Conservation (phyloP, 37 sponge, comb jelly and placozoan species). For the Amphimedon queenslandica region DNA sequence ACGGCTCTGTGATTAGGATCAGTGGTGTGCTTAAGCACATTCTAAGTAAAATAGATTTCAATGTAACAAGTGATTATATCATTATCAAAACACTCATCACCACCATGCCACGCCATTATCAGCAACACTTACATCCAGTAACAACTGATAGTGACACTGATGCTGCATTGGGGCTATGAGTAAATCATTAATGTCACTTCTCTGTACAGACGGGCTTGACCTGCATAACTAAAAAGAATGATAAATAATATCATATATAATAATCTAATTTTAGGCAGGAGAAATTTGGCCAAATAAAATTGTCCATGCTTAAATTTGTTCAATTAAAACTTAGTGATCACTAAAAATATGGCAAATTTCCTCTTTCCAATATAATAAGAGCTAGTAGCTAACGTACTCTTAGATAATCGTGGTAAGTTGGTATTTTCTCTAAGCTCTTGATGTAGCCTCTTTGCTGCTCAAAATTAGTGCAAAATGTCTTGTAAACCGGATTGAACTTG, state of each 20-base stretch:
- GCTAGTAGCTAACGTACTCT: background rate
- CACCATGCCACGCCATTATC: background rate
- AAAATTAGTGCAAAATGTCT: conserved; percentile 51
- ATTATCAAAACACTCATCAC: too few species aligned
- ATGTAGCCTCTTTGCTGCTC: conserved; percentile 45
- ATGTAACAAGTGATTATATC: too few species aligned
- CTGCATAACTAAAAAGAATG: conserved; percentile 20
- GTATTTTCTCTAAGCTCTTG: conserved; percentile 20
- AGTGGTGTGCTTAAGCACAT: conserved; percentile 31
- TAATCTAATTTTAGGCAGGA: too few species aligned
- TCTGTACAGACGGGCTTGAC: conserved; percentile 9
- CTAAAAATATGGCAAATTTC: too few species aligned
- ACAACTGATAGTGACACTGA: conserved; percentile 46
- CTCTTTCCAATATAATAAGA: background rate
- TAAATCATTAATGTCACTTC: conserved; percentile 27
- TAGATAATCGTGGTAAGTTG: conserved; percentile 28
- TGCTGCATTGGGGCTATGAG: conserved; percentile 60
- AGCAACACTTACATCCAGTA: conserved; percentile 26
- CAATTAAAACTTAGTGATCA: too few species aligned
- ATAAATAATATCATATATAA: too few species aligned
- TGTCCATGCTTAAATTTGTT: too few species aligned
- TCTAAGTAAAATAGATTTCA: conserved; percentile 12
- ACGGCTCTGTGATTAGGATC: conserved; percentile 23
- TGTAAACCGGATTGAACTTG: conserved; percentile 60
- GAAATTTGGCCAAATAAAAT: too few species aligned